phyloP scores from a whole-genome alignment of 2,888 invertebrate species.

The Andrena flavipes region DNA sequence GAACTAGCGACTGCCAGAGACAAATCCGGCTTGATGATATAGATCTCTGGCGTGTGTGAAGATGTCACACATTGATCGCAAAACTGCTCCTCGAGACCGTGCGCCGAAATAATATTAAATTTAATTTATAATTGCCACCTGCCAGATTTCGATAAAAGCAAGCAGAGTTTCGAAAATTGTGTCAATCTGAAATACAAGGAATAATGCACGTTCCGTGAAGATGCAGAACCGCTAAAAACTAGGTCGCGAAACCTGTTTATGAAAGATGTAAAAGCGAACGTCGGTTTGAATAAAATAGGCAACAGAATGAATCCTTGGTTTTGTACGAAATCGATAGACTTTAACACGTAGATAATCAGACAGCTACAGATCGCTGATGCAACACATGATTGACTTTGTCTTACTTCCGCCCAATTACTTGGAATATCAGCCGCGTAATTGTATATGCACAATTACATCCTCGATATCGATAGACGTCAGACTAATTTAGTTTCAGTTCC shows the following conservation, averaged over 20 bases:
- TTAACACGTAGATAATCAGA: slow-evolving; percentile 15
- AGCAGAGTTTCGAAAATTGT: background rate
- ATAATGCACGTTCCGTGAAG: background rate
- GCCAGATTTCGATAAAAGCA: background rate
- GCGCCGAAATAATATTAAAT: too few species aligned
- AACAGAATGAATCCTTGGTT: background rate
- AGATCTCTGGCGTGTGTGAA: background rate
- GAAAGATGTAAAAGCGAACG: background rate
- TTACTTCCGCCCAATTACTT: slow-evolving; percentile 24
- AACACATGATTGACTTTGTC: slow-evolving; percentile 41
- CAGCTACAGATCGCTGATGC: background rate
- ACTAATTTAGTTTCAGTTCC: too few species aligned
- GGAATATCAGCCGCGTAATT: slow-evolving; percentile 45
- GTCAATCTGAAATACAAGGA: too few species aligned
- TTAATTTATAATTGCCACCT: too few species aligned
- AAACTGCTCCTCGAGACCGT: background rate
- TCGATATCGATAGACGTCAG: background rate
- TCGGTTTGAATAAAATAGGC: background rate
- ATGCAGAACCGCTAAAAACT: background rate
- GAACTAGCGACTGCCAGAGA: background rate
- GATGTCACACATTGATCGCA: background rate
- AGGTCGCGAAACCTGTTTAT: too few species aligned
- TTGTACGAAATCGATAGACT: slow-evolving; percentile 14
- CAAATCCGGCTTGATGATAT: background rate
- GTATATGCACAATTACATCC: slow-evolving; percentile 41